These are phyloP conservation scores for Ammodramus savannarum DNA, from an alignment of 2,113 vertebrate genomes.

Conservation along the genomic window DNA sequence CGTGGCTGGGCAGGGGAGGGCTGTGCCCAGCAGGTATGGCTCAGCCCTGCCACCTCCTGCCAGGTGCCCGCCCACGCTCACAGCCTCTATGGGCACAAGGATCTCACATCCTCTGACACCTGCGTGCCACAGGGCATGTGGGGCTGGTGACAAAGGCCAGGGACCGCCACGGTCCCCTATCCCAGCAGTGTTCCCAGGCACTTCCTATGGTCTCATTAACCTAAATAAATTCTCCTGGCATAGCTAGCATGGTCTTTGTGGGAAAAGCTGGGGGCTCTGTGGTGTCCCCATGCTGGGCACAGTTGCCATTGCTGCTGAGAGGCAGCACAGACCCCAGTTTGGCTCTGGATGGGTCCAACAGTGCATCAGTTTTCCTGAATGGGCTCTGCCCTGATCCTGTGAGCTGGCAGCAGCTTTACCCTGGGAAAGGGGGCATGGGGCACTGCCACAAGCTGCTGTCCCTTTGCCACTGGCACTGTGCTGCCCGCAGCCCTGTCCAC, in stretches of 20 bases:
- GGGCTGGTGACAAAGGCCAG: not conserved
- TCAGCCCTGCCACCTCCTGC: not conserved
- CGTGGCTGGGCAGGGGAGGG: conserved; percentile 72
- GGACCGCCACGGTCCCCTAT: not conserved
- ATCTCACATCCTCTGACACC: not conserved
- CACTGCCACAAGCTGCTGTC: not conserved
- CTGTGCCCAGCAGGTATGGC: conserved; percentile 31
- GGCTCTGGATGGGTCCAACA: rapidly evolving
- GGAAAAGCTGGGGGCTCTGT: not conserved
- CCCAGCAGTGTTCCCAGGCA: rapidly evolving
- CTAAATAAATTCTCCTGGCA: conserved; percentile 35
- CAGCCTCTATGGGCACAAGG: not conserved
- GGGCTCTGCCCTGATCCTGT: not conserved
- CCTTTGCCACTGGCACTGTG: not conserved
- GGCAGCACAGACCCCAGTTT: not conserved
- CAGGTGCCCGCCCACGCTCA: rapidly evolving
- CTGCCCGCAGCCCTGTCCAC: not conserved
- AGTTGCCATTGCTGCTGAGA: not conserved
- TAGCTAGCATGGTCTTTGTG: not conserved
- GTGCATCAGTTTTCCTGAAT: not conserved
- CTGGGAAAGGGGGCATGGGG: not conserved
- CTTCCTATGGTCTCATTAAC: not conserved
- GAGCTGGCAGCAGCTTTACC: not conserved
- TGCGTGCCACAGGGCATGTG: not conserved
- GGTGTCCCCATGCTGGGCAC: not conserved